Base-by-base conservation (phyloP, 2,888 invertebrate genomes). In the Trypoxylon attenuatum region DNA sequence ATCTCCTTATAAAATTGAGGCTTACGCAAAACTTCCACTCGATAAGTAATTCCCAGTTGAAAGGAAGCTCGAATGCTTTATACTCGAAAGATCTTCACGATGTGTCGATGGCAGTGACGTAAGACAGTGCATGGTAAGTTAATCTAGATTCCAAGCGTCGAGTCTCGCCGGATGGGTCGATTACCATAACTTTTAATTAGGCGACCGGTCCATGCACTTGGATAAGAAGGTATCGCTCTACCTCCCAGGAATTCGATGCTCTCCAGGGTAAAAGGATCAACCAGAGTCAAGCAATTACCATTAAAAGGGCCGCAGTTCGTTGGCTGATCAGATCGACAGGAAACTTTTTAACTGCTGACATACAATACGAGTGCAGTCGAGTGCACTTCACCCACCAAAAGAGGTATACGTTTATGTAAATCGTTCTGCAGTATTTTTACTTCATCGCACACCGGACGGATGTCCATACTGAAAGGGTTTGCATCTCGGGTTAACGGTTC, bases 171-270 rank as follows among this genome's bases (percentile, higher is more conserved):
- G 10, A 18, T 29, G 33, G 21, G 56, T 25, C 59, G 51, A 60
- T 60, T 56, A 29, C 56, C 65, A 52, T 71, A 69, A 69, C 62
- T 69, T 62, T 69, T 66, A 69, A 71, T 69, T 69, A 69, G 41
- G 21, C 64, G 55, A 8, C n/a, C 43, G 27, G 22, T 51, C 21
- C 45, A 39, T 27, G 29, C 8, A 16, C 23, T 15, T 19, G 8
- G 56, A 64, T 60, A 60, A 60, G 47, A 8, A 16, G n/a, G 6
- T 22, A 41, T 15, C 25, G 15, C 10, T n/a, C n/a, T 33, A 16
- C 8, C 21, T n/a, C 29, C 13, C 5, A 6, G 29, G 45, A 21
- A 13, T 21, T 29, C 13, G 18, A 10, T n/a, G n/a, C n/a, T n/a
- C n/a, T n/a, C n/a, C 16, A 33, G 23, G 33, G 27, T 6, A 6